Conservation (phyloP, 53 echinoderm and acorn worm species). For the Henricia sp. region DNA sequence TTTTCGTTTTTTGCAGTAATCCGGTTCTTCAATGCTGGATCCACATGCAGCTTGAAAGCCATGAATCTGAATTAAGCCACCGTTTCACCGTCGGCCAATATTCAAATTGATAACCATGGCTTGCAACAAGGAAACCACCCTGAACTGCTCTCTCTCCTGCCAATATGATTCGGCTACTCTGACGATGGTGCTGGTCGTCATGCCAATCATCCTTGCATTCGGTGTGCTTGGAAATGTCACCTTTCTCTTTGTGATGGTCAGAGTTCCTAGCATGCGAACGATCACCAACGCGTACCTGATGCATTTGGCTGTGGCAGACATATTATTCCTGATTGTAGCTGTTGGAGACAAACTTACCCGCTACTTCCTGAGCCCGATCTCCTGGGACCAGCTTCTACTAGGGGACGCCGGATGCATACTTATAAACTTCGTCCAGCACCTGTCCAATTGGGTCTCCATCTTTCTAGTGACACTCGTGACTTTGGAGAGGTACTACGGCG, state of each 20-base stretch:
- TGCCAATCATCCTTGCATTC: conserved; percentile 68
- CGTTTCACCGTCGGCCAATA: too few relatives aligned
- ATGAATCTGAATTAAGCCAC: too few relatives aligned
- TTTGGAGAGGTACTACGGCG: conserved; percentile 72
- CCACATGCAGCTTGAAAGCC: too few relatives aligned
- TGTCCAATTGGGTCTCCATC: conserved; percentile 64
- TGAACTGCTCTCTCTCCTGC: conserved; percentile 21
- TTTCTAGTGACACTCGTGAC: conserved; percentile 68
- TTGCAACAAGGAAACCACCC: conserved; percentile 3
- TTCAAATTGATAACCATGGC: too few relatives aligned
- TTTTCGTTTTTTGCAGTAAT: too few relatives aligned
- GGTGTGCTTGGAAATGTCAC: conserved; percentile 71
- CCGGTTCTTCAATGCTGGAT: too few relatives aligned
- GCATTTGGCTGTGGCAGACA: conserved; percentile 69
- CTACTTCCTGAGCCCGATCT: conserved; percentile 49
- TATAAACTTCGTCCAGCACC: conserved; percentile 58
- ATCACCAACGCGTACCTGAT: conserved; percentile 77
- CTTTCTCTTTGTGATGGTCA: conserved; percentile 70
- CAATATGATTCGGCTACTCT: not conserved
- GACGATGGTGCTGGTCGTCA: conserved; percentile 34
- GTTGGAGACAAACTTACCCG: conserved; percentile 71
- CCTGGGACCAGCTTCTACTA: conserved; percentile 52
- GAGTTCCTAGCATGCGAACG: conserved; percentile 78
- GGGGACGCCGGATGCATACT: conserved; percentile 67
- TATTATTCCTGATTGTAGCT: conserved; percentile 60